Evolutionary conservation across 2,888 invertebrate species (phyloP).

Genomic region (Drosophila robusta): DNA sequence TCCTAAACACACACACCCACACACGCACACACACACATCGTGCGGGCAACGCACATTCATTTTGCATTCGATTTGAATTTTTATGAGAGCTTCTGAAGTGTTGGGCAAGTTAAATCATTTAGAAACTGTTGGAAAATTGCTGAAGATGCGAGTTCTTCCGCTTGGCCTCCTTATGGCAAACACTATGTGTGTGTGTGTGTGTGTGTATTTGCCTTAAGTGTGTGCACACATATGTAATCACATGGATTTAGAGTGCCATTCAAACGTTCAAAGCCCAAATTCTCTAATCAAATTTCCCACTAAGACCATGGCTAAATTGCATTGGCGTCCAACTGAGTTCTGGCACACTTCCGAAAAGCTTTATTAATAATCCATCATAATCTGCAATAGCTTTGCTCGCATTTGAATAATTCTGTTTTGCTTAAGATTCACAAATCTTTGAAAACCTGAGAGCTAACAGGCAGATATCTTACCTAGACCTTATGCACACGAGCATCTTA

Average conservation of each 20-base stretch:
- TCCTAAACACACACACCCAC: not conserved
- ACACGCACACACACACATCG: not conserved
- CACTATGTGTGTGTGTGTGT: not conserved
- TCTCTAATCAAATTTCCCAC: slow-evolving; percentile 7
- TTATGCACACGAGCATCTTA: no score
- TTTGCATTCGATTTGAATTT: slow-evolving; percentile 13
- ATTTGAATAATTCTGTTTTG: not conserved
- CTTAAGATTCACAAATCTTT: no score
- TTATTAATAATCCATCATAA: slow-evolving; percentile 2
- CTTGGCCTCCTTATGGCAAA: slow-evolving; percentile 13
- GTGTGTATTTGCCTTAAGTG: slow-evolving; percentile 1
- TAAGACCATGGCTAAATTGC: not conserved
- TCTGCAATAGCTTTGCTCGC: not conserved
- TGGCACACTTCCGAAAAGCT: slow-evolving; percentile 3
- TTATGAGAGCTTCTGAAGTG: slow-evolving; percentile 8
- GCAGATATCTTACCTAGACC: no score
- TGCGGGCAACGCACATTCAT: slow-evolving; percentile 18
- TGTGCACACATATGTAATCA: slow-evolving; percentile 10
- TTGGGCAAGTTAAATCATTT: slow-evolving; percentile 23
- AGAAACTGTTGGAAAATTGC: slow-evolving; percentile 7
- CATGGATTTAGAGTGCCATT: slow-evolving; percentile 19
- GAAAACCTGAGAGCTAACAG: no score
- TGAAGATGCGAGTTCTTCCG: not conserved
- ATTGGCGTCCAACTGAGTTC: not conserved
- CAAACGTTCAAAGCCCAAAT: slow-evolving; percentile 16